Evolutionary conservation across 2,797 vertebrate species (phyloP), one percentile per base, ranked within the genome.

Genomic region (Danionella dracula): DNA sequence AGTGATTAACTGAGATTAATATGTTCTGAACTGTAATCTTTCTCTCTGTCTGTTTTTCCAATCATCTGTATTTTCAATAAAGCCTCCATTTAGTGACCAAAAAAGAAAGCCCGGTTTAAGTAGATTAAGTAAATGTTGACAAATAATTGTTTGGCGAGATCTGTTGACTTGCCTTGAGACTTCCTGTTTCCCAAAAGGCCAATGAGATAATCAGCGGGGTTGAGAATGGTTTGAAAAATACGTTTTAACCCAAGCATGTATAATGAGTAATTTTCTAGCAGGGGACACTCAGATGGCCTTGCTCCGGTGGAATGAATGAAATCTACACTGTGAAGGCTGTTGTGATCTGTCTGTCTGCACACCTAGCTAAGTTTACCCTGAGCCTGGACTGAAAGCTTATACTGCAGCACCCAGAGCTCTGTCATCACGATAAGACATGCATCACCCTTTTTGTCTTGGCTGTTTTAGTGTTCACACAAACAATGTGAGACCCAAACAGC

Each of bases 321-420:
- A 65, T 65, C 35, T 55, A 37, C 41, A 19, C n/a, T 44, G 38
- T 37, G 13, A 65, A 46, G 11, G 62, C 50, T 55, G 49, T 64
- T 64, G 51, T 66, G 63, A 48, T 56, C 63, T 48, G 53, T 66
- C 63, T 56, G 53, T 66, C 63, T 46, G 34, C 53, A 66, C 63
- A 8, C 10, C 23, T 13, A 20, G 32, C 41, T 66, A 66, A 48
- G 63, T 57, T 29, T 40, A 66, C 21, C 51, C 56, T 21, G 38
- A 56, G 44, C 42, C 51, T 38, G 42, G 34, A 5, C 44, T 66
- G 42, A 66, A 38, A 56, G 12, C 63, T 48, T 57, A 57, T 21
- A 66, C 51, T 55, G 41, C 20, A 27, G 54, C 63, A 66, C 42
- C 51, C 53, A 56, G 40, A 55, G 42, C 15, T 44, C 62, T 54